These are phyloP conservation scores for Calameuta pallipes DNA, from an alignment of 2,888 invertebrate species.

Conservation along the genomic window DNA sequence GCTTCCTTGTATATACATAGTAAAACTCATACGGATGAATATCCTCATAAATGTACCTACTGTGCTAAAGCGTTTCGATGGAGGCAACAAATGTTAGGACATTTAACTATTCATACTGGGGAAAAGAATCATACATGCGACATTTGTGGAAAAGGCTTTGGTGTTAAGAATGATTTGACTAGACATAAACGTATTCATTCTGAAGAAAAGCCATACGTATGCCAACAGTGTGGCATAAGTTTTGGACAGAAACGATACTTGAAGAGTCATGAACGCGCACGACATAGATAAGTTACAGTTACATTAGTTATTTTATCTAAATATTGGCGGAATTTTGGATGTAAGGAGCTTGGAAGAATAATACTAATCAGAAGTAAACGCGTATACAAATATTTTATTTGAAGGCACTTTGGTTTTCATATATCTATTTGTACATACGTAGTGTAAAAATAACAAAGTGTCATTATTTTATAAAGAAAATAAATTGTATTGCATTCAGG, in stretches of 20 bases:
- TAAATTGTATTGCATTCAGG: neutral
- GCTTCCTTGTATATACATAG: slow-evolving; percentile 69
- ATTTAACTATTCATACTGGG: slow-evolving; percentile 67
- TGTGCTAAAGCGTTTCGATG: slow-evolving; percentile 68
- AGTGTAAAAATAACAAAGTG: neutral
- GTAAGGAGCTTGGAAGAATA: neutral
- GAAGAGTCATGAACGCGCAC: slow-evolving; percentile 64
- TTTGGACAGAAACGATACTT: slow-evolving; percentile 70
- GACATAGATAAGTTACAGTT: slow-evolving; percentile 29
- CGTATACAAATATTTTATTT: neutral
- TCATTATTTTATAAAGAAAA: neutral
- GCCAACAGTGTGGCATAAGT: slow-evolving; percentile 65
- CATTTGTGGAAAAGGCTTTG: slow-evolving; percentile 69
- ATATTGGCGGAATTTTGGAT: neutral
- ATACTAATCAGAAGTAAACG: neutral
- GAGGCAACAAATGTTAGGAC: slow-evolving; percentile 66
- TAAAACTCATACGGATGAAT: slow-evolving; percentile 48
- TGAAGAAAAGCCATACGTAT: slow-evolving; percentile 63
- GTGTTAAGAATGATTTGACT: slow-evolving; percentile 68
- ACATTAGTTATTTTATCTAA: neutral
- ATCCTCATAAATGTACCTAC: slow-evolving; percentile 46
- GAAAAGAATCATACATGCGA: slow-evolving; percentile 66
- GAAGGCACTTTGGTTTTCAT: neutral
- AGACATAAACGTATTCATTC: slow-evolving; percentile 70
- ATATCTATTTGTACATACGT: neutral